A percentile compares a stretch with the other conserved stretches of the same genome.
Evolutionary conservation across 2,888 invertebrate species (phyloP).

Genomic region (Sarcophaga subvicina): DNA sequence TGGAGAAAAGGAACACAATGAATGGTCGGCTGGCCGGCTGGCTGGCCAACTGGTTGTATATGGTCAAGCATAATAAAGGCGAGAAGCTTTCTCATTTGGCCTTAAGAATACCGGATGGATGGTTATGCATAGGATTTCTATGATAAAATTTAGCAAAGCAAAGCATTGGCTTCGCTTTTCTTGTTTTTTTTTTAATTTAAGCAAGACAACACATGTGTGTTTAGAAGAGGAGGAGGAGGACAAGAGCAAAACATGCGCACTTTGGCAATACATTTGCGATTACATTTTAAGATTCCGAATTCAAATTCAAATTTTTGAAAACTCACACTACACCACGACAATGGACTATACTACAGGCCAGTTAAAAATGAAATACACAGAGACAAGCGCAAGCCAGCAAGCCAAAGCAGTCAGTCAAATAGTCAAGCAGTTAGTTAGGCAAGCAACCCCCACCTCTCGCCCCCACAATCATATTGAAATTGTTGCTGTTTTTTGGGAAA

Average conservation of each 20-base stretch:
- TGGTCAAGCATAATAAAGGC: background rate
- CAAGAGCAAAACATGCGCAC: slow-evolving; percentile 63
- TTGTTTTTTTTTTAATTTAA: background rate
- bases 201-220: slow-evolving; percentile 55
- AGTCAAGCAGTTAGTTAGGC: slow-evolving; percentile 24
- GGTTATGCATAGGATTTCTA: too few relatives aligned
- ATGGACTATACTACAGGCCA: background rate
- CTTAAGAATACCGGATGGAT: background rate
- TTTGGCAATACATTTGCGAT: background rate
- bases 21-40: slow-evolving; percentile 12
- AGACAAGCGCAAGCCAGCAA: background rate
- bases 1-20: slow-evolving; percentile 23
- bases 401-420: background rate
- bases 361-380: background rate
- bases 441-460: background rate
- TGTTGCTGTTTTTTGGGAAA: too few relatives aligned
- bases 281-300: background rate
- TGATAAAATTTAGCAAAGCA: background rate
- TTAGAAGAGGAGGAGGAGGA: background rate
- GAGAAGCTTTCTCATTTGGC: background rate
- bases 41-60: background rate
- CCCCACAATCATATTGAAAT: too few relatives aligned
- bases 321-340: background rate
- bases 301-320: background rate
- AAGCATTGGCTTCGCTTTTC: background rate